Percentiles rank a stretch among this genome's conserved stretches.
Evolutionary conservation across 53 echinoderm and acorn worm genomes (phyloP).

Genomic region (Actinopyga echinites): DNA sequence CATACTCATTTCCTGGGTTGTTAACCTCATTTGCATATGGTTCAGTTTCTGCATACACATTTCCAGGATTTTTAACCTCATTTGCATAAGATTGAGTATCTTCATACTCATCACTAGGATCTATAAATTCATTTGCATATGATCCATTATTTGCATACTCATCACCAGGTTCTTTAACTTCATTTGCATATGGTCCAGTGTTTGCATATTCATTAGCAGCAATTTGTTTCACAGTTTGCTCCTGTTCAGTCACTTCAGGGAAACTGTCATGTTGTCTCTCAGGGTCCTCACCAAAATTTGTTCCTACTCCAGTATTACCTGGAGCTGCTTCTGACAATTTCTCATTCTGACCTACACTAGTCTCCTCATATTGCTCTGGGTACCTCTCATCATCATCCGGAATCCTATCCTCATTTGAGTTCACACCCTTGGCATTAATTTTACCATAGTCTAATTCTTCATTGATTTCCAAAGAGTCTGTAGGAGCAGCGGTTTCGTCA

Average conservation of each 20-base stretch:
- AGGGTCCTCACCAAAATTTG: too few relatives aligned
- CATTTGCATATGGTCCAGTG: slow-evolving; percentile 6
- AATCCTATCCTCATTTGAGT: not conserved
- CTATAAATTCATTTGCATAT: not conserved
- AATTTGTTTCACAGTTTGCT: not conserved
- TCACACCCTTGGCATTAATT: not conserved
- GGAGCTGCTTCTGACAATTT: not conserved
- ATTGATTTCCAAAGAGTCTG: slow-evolving; percentile 47
- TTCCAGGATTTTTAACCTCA: not conserved
- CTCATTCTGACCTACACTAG: not conserved
- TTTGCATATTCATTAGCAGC: slow-evolving; percentile 14
- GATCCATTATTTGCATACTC: slow-evolving; percentile 13
- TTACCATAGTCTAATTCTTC: slow-evolving; percentile 46
- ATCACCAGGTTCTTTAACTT: not conserved
- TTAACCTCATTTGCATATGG: not conserved
- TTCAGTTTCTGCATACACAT: slow-evolving; percentile 25
- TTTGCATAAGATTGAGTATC: slow-evolving; percentile 3
- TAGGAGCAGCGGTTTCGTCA: slow-evolving; percentile 29
- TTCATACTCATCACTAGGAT: slow-evolving; percentile 5
- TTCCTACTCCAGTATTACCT: too few relatives aligned
- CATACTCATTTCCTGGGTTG: not conserved
- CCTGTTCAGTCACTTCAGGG: too few relatives aligned
- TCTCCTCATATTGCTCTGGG: not conserved
- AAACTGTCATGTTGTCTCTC: too few relatives aligned
- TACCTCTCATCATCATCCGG: not conserved